Base-by-base conservation (phyloP, 2,113 vertebrate genomes). In the Microcebus jonahi region DNA sequence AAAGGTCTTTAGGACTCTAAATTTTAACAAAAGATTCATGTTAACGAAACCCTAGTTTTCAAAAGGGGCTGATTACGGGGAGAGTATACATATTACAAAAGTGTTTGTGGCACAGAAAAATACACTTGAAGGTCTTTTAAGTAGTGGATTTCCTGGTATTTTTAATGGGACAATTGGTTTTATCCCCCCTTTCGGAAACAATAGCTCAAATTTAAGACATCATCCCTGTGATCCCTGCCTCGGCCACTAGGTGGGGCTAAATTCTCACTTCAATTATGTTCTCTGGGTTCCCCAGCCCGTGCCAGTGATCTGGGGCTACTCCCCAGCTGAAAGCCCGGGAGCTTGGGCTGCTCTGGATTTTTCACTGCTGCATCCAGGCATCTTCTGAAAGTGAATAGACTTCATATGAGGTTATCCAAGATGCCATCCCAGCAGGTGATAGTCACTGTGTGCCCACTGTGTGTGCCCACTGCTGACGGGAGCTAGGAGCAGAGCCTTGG, bases 191-290 rank as follows among this genome's bases (percentile, higher is more conserved):
- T 77, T 75, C 11, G n/a, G 21, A 80, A n/a, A 48, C 20, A 15
- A 18, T 13, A 34, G 12, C n/a, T 50, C n/a, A 8, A 61, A 90
- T n/a, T 1, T 11, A 87, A 87, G 29, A 36, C 82, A 27, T 39
- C 3, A 3, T 29, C 75, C 11, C 27, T 90, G 70, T 61, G 48
- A 20, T 94, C 23, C 57, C 57, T 8, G 48, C 3, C 0, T 18
- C 0, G 12, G 63, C 68, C 98, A 93, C 91, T 90, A 98, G 98
- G 90, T 93, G 97, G 98, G 11, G 25, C 61, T 20, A 75, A 34
- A 80, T 20, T 73, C 89, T 73, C 92, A 59, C 86, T 34, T 90
- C 57, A 79, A 55, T 25, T 2, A 34, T 29, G 18, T 79, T 14
- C 34, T 65, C 85, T 29, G 3, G 45, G 3, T 61, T 36, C 13